These are phyloP conservation scores for Urocolius indicus DNA, from an alignment of 2,113 vertebrate species.

Conservation along the genomic window DNA sequence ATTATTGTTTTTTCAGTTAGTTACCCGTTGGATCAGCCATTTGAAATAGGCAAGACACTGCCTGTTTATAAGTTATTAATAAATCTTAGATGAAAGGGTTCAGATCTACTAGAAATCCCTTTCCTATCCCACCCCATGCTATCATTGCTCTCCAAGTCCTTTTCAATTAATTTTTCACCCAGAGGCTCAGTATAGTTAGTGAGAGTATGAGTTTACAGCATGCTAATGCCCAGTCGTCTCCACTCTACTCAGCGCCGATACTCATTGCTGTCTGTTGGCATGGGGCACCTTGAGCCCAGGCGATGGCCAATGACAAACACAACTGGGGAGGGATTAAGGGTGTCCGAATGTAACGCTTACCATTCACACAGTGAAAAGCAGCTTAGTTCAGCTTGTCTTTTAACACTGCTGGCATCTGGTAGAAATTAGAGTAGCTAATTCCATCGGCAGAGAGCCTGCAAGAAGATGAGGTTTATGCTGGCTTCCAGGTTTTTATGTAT, in stretches of 20 bases:
- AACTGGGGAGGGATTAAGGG: not conserved
- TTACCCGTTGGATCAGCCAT: no score
- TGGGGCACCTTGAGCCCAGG: rapidly evolving
- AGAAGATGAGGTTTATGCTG: not conserved
- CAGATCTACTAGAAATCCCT: not conserved
- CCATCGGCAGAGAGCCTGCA: not conserved
- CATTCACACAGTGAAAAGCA: not conserved
- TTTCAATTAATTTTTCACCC: not conserved
- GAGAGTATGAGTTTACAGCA: not conserved
- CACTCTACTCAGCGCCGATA: not conserved
- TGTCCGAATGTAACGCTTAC: not conserved
- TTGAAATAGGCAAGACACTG: no score
- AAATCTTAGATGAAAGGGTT: no score
- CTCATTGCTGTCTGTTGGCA: not conserved
- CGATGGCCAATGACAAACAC: not conserved
- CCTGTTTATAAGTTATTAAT: no score
- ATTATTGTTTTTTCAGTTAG: no score
- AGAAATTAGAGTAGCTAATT: slow-evolving; percentile 35
- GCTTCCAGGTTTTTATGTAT: not conserved
- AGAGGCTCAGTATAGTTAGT: not conserved
- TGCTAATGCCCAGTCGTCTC: not conserved
- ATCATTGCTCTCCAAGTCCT: not conserved
- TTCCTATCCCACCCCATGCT: not conserved
- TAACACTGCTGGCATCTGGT: not conserved
- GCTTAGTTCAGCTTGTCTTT: slow-evolving; percentile 29